Percentiles rank a stretch among this genome's conserved stretches.
phyloP scores from a whole-genome alignment of 2,888 invertebrate species.

The Bruchidius siliquastri region DNA sequence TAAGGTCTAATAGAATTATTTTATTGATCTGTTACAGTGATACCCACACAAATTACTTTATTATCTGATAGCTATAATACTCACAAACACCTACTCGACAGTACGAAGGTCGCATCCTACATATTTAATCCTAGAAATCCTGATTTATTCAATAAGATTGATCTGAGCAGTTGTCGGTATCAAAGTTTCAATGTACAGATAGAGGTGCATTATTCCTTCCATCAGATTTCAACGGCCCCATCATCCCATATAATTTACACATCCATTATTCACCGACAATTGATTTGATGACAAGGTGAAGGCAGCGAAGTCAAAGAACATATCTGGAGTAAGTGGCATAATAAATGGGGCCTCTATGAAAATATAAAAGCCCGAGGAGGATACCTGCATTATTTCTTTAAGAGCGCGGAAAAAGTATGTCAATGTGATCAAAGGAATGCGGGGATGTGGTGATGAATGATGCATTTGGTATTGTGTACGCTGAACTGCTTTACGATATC shows the following conservation, averaged over 20 bases:
- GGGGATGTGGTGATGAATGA: background rate
- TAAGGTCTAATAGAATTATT: no score
- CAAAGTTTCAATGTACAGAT: background rate
- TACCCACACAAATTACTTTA: background rate
- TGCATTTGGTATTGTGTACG: background rate
- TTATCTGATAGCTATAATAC: background rate
- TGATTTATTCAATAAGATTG: background rate
- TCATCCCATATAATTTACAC: constrained; percentile 10
- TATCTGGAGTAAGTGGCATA: constrained; percentile 2
- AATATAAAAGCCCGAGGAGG: background rate
- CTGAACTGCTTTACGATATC: no score
- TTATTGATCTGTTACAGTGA: no score
- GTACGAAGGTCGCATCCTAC: background rate
- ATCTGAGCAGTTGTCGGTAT: background rate
- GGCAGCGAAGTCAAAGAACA: constrained; percentile 9
- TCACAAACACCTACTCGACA: background rate
- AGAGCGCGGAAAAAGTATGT: constrained; percentile 3
- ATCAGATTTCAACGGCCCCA: constrained; percentile 8
- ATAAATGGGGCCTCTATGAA: background rate
- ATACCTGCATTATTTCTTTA: background rate
- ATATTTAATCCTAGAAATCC: background rate
- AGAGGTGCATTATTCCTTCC: background rate
- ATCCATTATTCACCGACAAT: constrained; percentile 9
- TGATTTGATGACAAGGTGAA: constrained; percentile 10
- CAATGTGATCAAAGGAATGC: constrained; percentile 2